Evolutionary conservation across 2,888 invertebrate genomes (phyloP).

Genomic region (Bombyx huttoni): DNA sequence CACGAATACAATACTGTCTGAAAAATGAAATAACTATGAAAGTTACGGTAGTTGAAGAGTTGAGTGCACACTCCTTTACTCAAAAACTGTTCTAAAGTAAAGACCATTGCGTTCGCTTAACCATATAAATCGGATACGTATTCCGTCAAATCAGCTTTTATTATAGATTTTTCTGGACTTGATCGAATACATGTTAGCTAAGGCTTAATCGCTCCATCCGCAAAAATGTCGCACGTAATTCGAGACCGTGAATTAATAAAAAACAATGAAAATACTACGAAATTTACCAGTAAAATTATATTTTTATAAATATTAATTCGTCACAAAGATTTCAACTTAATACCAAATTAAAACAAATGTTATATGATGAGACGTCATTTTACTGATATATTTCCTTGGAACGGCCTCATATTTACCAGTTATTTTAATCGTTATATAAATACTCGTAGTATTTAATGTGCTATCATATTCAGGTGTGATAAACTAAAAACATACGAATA

Average conservation of each 20-base stretch:
- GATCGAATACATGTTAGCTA: not conserved
- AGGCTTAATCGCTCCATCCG: no score
- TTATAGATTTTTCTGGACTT: not conserved
- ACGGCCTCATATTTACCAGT: slow-evolving; percentile 12
- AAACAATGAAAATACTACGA: not conserved
- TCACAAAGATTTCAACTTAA: no score
- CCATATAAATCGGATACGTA: not conserved
- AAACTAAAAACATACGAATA: not conserved
- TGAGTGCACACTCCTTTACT: not conserved
- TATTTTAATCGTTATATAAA: slow-evolving; percentile 10
- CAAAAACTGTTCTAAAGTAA: not conserved
- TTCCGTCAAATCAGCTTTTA: not conserved
- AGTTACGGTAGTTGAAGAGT: no score
- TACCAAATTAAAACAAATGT: not conserved
- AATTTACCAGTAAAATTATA: not conserved
- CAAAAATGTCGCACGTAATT: no score
- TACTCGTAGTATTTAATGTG: slow-evolving; percentile 7
- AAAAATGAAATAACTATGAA: slow-evolving; percentile 2
- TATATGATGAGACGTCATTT: not conserved
- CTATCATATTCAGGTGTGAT: slow-evolving; percentile 1
- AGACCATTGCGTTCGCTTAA: not conserved
- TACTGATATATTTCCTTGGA: slow-evolving; percentile 7
- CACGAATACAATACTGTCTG: slow-evolving; percentile 17
- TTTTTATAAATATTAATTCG: not conserved
- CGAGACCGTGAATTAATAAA: no score